A percentile compares a stretch with the other conserved stretches of the same genome.
Evolutionary conservation across 2,113 vertebrate genomes (phyloP).

Genomic region (Pachycephala philippinensis): DNA sequence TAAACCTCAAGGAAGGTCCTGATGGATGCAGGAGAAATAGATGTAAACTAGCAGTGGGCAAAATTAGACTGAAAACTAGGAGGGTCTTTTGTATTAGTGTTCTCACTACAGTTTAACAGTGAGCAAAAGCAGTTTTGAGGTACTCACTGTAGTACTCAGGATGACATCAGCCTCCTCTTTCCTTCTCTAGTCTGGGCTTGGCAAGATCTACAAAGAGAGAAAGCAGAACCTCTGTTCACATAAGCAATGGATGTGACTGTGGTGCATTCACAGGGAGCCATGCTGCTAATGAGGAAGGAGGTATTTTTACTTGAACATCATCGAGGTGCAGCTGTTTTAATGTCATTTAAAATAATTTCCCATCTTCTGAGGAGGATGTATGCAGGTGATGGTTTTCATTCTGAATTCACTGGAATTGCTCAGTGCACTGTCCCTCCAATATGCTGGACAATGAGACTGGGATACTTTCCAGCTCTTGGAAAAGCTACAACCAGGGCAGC

Average conservation of each 20-base stretch:
- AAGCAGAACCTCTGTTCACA: neutral
- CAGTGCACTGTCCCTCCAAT: neutral
- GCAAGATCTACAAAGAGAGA: neutral
- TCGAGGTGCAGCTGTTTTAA: neutral
- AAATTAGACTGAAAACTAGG: neutral
- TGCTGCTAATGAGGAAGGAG: neutral
- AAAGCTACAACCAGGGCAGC: neutral
- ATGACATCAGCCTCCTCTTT: neutral
- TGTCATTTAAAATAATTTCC: neutral
- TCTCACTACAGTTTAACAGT: neutral
- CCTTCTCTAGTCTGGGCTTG: neutral
- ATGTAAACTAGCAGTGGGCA: neutral
- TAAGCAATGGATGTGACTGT: neutral
- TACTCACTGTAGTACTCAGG: neutral
- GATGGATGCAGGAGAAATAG: neutral
- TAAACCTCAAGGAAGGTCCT: neutral
- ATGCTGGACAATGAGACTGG: fast-evolving
- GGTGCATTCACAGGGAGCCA: neutral
- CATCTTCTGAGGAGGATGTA: neutral
- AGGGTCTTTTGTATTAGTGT: neutral
- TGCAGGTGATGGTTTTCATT: neutral
- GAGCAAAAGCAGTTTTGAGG: neutral
- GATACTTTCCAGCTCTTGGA: neutral
- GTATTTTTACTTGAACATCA: neutral
- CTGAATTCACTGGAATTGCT: neutral